These are phyloP conservation scores for Podarcis lilfordi DNA, from an alignment of 2,797 vertebrate genomes.

Conservation along the genomic window DNA sequence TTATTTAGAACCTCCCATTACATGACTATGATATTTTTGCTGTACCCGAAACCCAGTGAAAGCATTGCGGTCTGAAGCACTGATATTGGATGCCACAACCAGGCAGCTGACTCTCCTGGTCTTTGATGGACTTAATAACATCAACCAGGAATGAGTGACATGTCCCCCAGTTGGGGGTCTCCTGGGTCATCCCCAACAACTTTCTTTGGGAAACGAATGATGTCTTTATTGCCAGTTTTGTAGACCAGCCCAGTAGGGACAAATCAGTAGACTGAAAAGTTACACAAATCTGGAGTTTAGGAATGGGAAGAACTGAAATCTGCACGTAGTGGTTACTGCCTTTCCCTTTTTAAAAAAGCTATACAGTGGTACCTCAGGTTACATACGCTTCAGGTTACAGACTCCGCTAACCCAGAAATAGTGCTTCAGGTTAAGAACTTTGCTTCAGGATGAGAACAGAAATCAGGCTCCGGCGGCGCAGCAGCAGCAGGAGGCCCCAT, in stretches of 20 bases:
- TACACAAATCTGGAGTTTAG: not conserved
- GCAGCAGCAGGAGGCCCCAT: no score
- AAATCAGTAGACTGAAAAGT: not conserved
- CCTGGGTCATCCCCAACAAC: not conserved
- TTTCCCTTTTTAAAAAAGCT: no score
- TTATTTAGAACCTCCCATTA: not conserved
- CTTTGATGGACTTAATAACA: not conserved
- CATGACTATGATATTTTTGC: not conserved
- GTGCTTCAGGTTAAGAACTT: no score
- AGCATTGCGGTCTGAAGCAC: not conserved
- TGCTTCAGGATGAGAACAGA: no score
- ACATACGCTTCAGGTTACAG: no score
- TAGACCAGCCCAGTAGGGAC: not conserved
- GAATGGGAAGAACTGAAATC: not conserved
- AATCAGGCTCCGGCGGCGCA: no score
- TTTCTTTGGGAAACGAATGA: not conserved
- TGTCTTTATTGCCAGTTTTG: not conserved
- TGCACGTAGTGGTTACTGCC: not conserved
- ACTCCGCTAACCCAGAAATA: no score
- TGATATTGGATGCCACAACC: not conserved
- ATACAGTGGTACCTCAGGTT: no score
- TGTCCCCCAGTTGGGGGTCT: not conserved
- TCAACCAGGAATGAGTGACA: not conserved
- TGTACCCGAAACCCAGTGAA: constrained; percentile 36
- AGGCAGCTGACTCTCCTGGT: not conserved